phyloP scores from a whole-genome alignment of 2,888 invertebrate genomes.

The Andrena praecox region DNA sequence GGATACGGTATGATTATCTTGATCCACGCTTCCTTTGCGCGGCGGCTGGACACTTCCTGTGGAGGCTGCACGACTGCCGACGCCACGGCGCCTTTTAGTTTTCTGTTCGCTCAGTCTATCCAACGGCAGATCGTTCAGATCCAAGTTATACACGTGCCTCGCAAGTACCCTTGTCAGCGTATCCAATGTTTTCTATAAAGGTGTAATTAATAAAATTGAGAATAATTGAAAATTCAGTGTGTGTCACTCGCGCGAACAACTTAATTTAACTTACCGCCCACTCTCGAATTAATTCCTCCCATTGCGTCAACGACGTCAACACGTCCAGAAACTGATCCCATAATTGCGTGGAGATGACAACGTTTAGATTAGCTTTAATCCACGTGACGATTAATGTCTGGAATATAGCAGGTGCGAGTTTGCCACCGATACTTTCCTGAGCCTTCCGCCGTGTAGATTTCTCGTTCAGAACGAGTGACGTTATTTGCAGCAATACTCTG shows the following conservation, averaged over 20 bases:
- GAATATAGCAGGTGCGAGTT: conserved; percentile 93
- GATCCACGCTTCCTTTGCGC: conserved; percentile 81
- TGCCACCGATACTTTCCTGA: conserved; percentile 89
- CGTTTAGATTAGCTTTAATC: conserved; percentile 98
- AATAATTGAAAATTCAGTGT: background rate
- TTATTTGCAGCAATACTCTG: conserved; percentile 94
- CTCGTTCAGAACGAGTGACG: conserved; percentile 94
- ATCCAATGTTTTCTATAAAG: conserved; percentile 96
- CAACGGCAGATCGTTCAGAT: conserved; percentile 94
- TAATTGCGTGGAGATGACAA: conserved; percentile 93
- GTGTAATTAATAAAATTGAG: background rate
- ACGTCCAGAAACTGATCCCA: conserved; percentile 98
- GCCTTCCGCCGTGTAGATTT: conserved; percentile 91
- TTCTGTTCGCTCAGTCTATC: conserved; percentile 93
- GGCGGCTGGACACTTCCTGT: conserved; percentile 83
- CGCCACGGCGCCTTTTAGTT: conserved; percentile 88
- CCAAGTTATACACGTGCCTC: conserved; percentile 97
- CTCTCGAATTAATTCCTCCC: conserved; percentile 97
- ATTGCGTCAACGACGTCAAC: conserved; percentile 94
- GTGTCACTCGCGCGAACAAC: background rate
- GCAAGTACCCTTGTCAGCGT: conserved; percentile 97
- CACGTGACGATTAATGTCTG: conserved; percentile 98
- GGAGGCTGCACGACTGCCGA: conserved; percentile 82
- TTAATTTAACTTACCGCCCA: conserved; percentile 92
- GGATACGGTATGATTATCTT: conserved; percentile 76